Conservation (phyloP, 2,113 vertebrate species). For the Tachysurus vachellii region DNA sequence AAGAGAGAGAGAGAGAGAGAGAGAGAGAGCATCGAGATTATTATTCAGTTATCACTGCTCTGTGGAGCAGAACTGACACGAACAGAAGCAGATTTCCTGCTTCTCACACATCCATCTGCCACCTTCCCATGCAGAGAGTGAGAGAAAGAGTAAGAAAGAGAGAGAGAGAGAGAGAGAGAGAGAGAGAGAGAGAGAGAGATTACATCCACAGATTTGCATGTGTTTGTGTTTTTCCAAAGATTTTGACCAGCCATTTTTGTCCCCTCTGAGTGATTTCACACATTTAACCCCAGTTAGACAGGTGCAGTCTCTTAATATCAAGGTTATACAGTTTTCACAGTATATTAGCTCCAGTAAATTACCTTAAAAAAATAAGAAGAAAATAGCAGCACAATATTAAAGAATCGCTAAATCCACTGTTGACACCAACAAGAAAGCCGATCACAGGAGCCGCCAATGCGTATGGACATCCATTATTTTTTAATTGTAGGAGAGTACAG, state of each 20-base stretch:
- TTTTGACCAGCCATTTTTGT: conserved; percentile 26
- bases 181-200: not conserved
- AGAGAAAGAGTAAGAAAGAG: conserved; percentile 31
- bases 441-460: conserved; percentile 89
- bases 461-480: conserved; percentile 99
- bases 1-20: conserved; percentile 48
- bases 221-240: conserved; percentile 13
- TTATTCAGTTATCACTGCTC: conserved; percentile 80
- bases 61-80: conserved; percentile 77
- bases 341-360: conserved; percentile 62
- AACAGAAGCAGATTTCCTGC: conserved; percentile 78
- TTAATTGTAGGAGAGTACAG: conserved; percentile 99
- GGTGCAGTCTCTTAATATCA: conserved; percentile 28
- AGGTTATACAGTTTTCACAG: conserved; percentile 16
- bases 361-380: conserved; percentile 52
- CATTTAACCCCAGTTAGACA: conserved; percentile 17
- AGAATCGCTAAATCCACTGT: conserved; percentile 82
- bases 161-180: conserved; percentile 11
- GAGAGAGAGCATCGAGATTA: conserved; percentile 65
- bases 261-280: conserved; percentile 13
- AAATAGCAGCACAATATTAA: conserved; percentile 42
- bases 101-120: conserved; percentile 77
- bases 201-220: not conserved
- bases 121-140: conserved; percentile 68
- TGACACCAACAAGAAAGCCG: conserved; percentile 93